A percentile compares a stretch with the other conserved stretches of the same genome.
Evolutionary conservation across 1,140 invertebrate species (phyloP).

Genomic region (Alviniconcha marisindica): DNA sequence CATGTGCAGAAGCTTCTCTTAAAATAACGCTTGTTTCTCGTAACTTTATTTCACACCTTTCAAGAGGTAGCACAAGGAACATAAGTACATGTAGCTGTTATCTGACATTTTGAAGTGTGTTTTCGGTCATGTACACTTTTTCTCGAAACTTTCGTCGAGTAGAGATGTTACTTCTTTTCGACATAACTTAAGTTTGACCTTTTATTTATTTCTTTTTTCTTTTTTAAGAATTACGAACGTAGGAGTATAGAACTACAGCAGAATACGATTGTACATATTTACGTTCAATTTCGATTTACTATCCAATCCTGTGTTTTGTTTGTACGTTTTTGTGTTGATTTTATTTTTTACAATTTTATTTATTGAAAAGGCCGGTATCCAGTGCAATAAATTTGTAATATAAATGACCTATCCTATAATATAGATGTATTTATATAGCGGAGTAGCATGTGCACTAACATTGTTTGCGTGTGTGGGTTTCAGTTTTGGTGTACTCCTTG

Average conservation of each 20-base stretch:
- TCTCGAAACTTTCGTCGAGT: slow-evolving; percentile 7
- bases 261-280: slow-evolving; percentile 6
- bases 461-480: slow-evolving; percentile 27
- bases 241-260: neutral
- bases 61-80: too few species aligned
- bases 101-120: neutral
- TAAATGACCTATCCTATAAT: slow-evolving; percentile 8
- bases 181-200: neutral
- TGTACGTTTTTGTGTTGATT: neutral
- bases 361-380: slow-evolving; percentile 34
- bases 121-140: neutral
- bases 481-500: neutral
- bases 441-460: slow-evolving; percentile 32
- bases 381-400: slow-evolving; percentile 39
- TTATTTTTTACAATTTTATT: slow-evolving; percentile 33
- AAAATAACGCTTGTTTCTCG: too few species aligned
- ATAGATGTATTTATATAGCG: slow-evolving; percentile 25
- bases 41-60: too few species aligned
- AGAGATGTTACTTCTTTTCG: neutral
- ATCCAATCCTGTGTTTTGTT: slow-evolving; percentile 18
- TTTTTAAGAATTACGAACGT: neutral
- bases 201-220: neutral
- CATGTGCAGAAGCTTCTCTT: too few species aligned
- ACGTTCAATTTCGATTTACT: neutral
- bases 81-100: too few species aligned